Base-by-base conservation (phyloP, 2,888 invertebrate species). In the Gnatocerus cornutus region DNA sequence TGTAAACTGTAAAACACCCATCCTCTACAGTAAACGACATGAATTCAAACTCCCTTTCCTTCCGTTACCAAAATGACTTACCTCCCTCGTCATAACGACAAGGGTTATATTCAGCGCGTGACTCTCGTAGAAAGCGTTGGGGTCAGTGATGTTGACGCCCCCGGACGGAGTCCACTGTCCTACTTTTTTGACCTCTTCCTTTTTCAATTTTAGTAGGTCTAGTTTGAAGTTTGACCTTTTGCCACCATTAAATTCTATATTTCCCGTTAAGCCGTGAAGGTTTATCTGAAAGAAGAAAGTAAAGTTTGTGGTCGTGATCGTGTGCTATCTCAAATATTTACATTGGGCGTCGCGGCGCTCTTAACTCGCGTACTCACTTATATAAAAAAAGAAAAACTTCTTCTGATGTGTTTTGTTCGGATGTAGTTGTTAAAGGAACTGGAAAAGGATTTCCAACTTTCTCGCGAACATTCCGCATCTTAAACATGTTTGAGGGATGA, bases 81-180 rank as follows among this genome's bases (percentile, higher is more conserved):
- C 96, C 90, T 94, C 93, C 80, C 94, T 90, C 33, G 96, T 96
- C 85, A 96, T 95, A n/a, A 96, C 95, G 58, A 95, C 90, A 3
- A 96, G 87, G 0, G 96, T 96, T 14, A 96, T 94, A 85, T 96
- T 96, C 0, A 93, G 92, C 0, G 91, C 90, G 37, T 92, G 91
- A 50, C 92, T 92, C 75, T 95, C 92, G 82, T 91, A 94, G 83
- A 96, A 97, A 1, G 95, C 95, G 0, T 91, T 92, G 0, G 93
- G 91, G 83, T 96, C 95, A 0, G 95, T 94, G 73, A 96, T 90
- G 79, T 92, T 92, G 67, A 97, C 90, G 1, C 95, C 94, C 3
- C 87, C 88, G 0, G 86, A 86, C 0, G 93, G 91, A 9, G 90
- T 91, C 96, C 96, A 96, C 75, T 91, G 90, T 0, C 96, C 96